Percentiles rank a stretch among this genome's conserved stretches.
Conservation (phyloP, 2,797 vertebrate genomes). For the Sitta carolinensis region DNA sequence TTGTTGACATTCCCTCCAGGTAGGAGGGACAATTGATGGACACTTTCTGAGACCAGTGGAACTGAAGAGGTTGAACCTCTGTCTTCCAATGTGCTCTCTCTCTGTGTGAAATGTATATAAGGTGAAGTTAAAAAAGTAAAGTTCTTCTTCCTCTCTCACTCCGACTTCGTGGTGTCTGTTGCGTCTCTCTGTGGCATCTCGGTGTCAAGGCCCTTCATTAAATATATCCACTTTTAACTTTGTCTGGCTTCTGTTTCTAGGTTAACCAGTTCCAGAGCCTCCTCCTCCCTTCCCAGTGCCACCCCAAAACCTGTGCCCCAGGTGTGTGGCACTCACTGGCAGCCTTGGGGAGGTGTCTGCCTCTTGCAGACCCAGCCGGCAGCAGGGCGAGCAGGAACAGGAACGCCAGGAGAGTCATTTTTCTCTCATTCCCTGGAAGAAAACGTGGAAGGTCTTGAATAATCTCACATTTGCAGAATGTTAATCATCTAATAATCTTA, state of each 20-base stretch:
- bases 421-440: slow-evolving; percentile 6
- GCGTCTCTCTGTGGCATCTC: too few species aligned
- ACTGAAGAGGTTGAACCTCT: too few species aligned
- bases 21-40: too few species aligned
- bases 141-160: too few species aligned
- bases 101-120: too few species aligned
- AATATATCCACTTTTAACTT: not conserved
- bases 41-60: too few species aligned
- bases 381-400: slow-evolving; percentile 37
- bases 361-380: not conserved
- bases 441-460: not conserved
- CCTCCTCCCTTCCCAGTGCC: not conserved
- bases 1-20: too few species aligned
- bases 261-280: not conserved
- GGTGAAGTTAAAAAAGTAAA: too few species aligned
- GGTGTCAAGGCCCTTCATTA: not conserved
- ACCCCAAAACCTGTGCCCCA: fast-evolving
- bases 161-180: too few species aligned
- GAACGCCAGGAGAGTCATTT: not conserved
- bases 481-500: fast-evolving
- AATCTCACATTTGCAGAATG: not conserved
- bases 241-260: not conserved
- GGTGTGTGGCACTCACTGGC: not conserved
- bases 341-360: not conserved
- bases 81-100: too few species aligned